These are phyloP conservation scores for Shargacucullia verbasci DNA, from an alignment of 2,888 invertebrate species.

Conservation along the genomic window DNA sequence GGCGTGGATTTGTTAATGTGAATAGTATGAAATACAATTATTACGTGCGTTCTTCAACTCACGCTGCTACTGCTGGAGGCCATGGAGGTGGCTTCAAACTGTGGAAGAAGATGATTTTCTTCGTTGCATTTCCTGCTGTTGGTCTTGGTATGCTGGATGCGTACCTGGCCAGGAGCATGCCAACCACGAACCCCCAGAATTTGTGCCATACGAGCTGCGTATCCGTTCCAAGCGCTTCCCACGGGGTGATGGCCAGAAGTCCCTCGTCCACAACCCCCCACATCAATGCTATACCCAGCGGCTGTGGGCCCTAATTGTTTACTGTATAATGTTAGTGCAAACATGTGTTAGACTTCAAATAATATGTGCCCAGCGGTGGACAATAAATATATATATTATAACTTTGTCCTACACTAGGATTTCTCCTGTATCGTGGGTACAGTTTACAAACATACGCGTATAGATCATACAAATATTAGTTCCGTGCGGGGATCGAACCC, in stretches of 20 bases:
- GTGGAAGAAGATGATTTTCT: slow-evolving; percentile 94
- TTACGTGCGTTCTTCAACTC: slow-evolving; percentile 77
- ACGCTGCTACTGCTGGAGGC: slow-evolving; percentile 82
- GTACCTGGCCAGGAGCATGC: slow-evolving; percentile 90
- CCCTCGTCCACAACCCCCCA: slow-evolving; percentile 96
- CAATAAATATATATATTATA: no score
- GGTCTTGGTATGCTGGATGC: slow-evolving; percentile 93
- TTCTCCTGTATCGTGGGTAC: no score
- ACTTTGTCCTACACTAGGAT: no score
- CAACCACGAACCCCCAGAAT: slow-evolving; percentile 91
- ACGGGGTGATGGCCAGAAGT: slow-evolving; percentile 97
- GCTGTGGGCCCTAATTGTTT: slow-evolving; percentile 91
- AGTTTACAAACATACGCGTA: no score
- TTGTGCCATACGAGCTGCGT: slow-evolving; percentile 93
- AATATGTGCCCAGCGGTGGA: no score
- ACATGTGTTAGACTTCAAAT: slow-evolving; percentile 67
- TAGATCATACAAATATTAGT: no score
- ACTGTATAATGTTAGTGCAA: slow-evolving; percentile 36
- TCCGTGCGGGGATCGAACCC: no score
- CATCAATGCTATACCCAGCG: slow-evolving; percentile 93
- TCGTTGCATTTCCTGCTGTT: slow-evolving; percentile 94
- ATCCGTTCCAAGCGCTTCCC: slow-evolving; percentile 96
- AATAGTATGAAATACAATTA: no score
- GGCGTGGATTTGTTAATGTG: not conserved
- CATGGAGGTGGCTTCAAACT: slow-evolving; percentile 90